phyloP scores from a whole-genome alignment of 1,140 invertebrate genomes.

The Macrocentrus cingulum region DNA sequence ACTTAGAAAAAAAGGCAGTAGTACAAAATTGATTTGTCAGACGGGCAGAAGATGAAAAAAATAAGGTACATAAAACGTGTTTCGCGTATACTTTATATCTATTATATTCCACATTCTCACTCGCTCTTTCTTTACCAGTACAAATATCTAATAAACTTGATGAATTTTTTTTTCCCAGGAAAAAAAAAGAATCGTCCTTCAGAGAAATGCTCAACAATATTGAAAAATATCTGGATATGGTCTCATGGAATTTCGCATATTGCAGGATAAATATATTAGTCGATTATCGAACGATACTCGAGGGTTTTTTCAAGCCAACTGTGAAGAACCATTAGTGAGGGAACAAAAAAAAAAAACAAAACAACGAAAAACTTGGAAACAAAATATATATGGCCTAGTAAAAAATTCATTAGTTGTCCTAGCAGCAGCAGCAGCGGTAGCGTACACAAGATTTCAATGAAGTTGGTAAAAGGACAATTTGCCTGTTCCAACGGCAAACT shows the following conservation, averaged over 20 bases:
- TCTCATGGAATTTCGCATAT: too few species aligned
- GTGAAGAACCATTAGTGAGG: too few species aligned
- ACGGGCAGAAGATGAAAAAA: background rate
- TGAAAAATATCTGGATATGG: too few species aligned
- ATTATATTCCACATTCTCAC: background rate
- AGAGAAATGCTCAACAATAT: too few species aligned
- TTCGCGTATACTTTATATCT: background rate
- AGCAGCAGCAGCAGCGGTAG: too few species aligned
- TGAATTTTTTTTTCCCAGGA: too few species aligned
- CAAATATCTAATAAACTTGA: too few species aligned
- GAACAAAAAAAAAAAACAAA: background rate
- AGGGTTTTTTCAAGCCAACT: too few species aligned
- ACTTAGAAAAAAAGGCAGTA: background rate
- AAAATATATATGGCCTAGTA: background rate
- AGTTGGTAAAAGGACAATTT: slow-evolving; percentile 2
- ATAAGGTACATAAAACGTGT: background rate
- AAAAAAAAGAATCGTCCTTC: too few species aligned
- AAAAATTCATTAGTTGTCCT: background rate
- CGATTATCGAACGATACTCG: too few species aligned
- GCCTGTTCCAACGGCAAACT: background rate
- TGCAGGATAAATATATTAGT: too few species aligned
- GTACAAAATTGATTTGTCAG: slow-evolving; percentile 1
- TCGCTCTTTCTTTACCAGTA: too few species aligned
- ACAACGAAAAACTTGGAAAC: background rate
- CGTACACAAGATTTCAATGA: background rate